Evolutionary conservation across 2,113 vertebrate genomes (phyloP).

Genomic region (Neolamprologus toae): DNA sequence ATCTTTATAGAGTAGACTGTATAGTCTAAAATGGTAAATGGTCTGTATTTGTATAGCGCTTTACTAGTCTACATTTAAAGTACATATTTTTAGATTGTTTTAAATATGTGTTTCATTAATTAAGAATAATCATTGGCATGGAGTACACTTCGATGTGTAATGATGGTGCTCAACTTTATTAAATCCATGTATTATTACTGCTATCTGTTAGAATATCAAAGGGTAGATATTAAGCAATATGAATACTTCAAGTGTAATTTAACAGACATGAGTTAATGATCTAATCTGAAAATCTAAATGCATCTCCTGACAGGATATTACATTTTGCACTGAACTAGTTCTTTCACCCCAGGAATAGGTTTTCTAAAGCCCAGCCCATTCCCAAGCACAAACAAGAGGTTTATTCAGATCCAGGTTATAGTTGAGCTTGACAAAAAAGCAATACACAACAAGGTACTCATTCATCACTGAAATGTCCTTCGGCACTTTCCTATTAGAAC

Average conservation of each 20-base stretch:
- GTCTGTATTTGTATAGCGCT: neutral
- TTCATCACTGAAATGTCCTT: constrained; percentile 59
- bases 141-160: neutral
- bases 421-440: constrained; percentile 27
- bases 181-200: neutral
- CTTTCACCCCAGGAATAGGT: neutral
- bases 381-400: neutral
- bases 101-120: neutral
- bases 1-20: neutral
- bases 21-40: neutral
- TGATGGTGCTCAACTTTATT: neutral
- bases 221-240: neutral
- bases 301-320: constrained; percentile 40
- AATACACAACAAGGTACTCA: constrained; percentile 21
- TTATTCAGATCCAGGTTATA: constrained; percentile 25
- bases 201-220: neutral
- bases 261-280: neutral
- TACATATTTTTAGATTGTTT: neutral
- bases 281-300: constrained; percentile 7
- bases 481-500: constrained; percentile 59
- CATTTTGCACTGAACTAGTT: neutral
- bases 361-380: neutral
- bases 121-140: neutral
- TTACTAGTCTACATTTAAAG: neutral
- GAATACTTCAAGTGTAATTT: constrained; percentile 7